A percentile compares a stretch with the other conserved stretches of the same genome.
Conservation (phyloP, 2,113 vertebrate genomes). For the Stegostoma tigrinum region DNA sequence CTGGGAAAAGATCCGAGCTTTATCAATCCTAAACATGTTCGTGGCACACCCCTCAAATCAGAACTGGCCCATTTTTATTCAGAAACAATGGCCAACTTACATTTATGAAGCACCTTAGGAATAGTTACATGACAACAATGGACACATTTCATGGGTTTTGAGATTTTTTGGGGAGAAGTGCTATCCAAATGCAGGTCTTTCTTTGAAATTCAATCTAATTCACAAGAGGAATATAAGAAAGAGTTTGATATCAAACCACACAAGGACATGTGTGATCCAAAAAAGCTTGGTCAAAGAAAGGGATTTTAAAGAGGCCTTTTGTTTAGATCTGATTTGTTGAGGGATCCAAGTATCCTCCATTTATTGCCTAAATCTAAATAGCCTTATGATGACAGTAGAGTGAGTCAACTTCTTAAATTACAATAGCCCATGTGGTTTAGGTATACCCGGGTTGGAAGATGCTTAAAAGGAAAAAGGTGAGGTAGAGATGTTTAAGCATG, state of each 20-base stretch:
- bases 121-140: no score
- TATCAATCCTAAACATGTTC: background rate
- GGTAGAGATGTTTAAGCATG: background rate
- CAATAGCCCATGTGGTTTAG: no score
- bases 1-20: background rate
- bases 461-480: background rate
- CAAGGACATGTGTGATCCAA: background rate
- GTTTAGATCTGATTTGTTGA: no score
- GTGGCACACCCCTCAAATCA: background rate
- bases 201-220: background rate
- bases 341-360: no score
- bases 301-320: background rate
- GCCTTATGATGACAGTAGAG: no score
- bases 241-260: background rate
- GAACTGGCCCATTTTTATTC: no score
- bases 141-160: background rate
- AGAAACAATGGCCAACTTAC: background rate
- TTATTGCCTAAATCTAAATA: no score
- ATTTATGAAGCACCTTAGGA: background rate
- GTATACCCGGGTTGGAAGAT: no score
- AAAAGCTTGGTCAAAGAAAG: background rate
- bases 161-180: no score
- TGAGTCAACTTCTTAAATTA: no score
- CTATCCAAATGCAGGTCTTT: no score
- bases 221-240: background rate